Evolutionary conservation across 2,797 vertebrate species (phyloP).

Genomic region (Tangara arthus): DNA sequence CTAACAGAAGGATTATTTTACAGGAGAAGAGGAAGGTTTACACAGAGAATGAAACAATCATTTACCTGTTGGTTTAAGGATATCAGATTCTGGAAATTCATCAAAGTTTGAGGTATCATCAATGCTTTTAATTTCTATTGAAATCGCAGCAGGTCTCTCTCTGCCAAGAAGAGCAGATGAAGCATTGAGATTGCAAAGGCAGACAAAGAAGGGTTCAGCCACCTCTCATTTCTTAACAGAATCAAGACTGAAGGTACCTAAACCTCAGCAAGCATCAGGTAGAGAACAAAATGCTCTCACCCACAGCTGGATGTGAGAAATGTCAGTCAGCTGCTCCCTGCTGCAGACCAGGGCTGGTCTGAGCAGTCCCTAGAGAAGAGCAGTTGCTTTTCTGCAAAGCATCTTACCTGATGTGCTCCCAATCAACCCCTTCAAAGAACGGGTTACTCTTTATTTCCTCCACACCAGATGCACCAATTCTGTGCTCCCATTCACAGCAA

Average conservation of each 20-base stretch:
- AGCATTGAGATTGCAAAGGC: neutral
- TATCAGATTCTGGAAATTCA: conserved; percentile 97
- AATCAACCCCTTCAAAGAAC: conserved; percentile 98
- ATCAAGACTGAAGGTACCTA: neutral
- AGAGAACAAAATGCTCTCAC: neutral
- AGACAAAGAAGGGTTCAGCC: neutral
- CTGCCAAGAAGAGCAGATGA: conserved; percentile 72
- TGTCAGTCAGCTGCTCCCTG: neutral
- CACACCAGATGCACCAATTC: conserved; percentile 88
- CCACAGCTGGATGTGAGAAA: neutral
- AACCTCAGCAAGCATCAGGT: neutral
- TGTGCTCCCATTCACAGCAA: conserved; percentile 95
- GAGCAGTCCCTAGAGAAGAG: neutral
- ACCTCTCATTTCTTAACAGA: neutral
- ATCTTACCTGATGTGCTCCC: conserved; percentile 94
- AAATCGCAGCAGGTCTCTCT: conserved; percentile 94
- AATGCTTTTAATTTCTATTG: conserved; percentile 98
- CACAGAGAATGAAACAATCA: neutral
- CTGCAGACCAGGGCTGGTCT: neutral
- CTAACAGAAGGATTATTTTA: neutral
- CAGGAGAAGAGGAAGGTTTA: neutral
- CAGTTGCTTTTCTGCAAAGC: neutral
- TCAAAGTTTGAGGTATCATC: conserved; percentile 99
- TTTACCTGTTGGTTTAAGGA: conserved; percentile 92
- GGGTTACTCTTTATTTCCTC: conserved; percentile 94